Base-by-base conservation (phyloP, 2,797 vertebrate species). In the Fistularia tabacaria region DNA sequence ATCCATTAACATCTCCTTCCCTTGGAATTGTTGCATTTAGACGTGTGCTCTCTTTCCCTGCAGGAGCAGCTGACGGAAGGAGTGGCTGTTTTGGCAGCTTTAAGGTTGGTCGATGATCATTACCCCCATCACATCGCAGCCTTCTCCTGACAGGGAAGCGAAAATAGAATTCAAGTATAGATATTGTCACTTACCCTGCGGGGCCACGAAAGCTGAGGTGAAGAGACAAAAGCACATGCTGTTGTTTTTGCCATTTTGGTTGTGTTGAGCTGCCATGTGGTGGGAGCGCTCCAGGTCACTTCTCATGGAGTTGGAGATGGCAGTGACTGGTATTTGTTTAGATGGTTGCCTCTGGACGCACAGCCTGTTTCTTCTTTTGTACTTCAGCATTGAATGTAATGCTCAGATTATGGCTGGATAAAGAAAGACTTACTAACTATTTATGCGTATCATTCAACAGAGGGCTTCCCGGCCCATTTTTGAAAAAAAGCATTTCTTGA, bases 331-430 rank as follows among this genome's bases (percentile, higher is more conserved):
- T 43, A 15, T 66, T 54, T 58, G 53, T 44, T 36, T 38, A 63
- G 70, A 79, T 75, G 73, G 71, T 65, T 69, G 47, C 46, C 52
- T 54, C 51, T 36, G 41, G 54, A 25, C 55, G 66, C 53, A 53
- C 39, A 1, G 39, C 39, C 39, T 6, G 8, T 40, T 14, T 14
- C 8, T 2, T 37, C 14, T 38, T 47, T 45, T 10, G 7, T 13
- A 10, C 39, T 8, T 40, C 39, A 40, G 39, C 10, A 3, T 9
- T 44, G 12, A 43, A 36, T 25, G 25, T 25, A 25, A 25, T 25
- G 25, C 25, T 25, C 25, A 25, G 25, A 25, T 25, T 25, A 3
- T 25, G 25, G 25, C 25, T 25, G 25, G 25, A 25, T 3, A 25
- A 25, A 25, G 25, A 25, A 25, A 25, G 25, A 25, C 25, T 25